Base-by-base conservation (phyloP, 64 coral and sea anemone species). In the Montipora efflorescens region DNA sequence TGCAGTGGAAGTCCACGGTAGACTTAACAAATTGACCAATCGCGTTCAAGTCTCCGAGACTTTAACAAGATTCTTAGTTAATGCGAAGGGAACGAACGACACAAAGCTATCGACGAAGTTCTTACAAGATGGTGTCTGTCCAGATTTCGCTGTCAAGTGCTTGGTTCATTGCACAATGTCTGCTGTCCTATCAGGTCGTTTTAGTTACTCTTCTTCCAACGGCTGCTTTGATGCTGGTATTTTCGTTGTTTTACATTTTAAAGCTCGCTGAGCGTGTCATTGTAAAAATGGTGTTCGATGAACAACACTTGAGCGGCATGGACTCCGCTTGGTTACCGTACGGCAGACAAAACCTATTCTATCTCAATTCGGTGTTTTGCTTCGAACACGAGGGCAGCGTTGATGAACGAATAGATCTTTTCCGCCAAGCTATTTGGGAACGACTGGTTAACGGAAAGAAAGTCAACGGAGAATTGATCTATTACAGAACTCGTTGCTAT, bases 241-340 rank as follows among this genome's bases (percentile, higher is more conserved):
- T 91, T 12, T 12, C 89, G 19, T 45, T 78, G 3, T 90, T 89
- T 80, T 95, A 86, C 76, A 14, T 94, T 23, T 75, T 99, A 20
- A 96, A 94, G 71, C 52, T 75, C 22, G 14, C 92, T 11, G 97
- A 99, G 73, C 83, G 48, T 69, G 11, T 71, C 47, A 6, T 95
- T 18, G 91, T 87, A 0, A 71, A 13, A 5, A 19, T 61, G 1
- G 89, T 59, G 13, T 64, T 62, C 0, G 88, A 78, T n/a, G 91
- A 78, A n/a, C 53, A 47, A 15, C 64, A 92, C 11, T 43, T 99
- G 51, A 89, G 36, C 48, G 97, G 94, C 12, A 79, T 90, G 45
- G 97, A 99, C 61, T 94, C 97, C 9, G 49, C 92, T 2, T 96
- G 92, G 94, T 92, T 79, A 47, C 97, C 96, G 67, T 86, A 82